Evolutionary conservation across 2,113 vertebrate species (phyloP).

Genomic region (Tonatia bakeri): DNA sequence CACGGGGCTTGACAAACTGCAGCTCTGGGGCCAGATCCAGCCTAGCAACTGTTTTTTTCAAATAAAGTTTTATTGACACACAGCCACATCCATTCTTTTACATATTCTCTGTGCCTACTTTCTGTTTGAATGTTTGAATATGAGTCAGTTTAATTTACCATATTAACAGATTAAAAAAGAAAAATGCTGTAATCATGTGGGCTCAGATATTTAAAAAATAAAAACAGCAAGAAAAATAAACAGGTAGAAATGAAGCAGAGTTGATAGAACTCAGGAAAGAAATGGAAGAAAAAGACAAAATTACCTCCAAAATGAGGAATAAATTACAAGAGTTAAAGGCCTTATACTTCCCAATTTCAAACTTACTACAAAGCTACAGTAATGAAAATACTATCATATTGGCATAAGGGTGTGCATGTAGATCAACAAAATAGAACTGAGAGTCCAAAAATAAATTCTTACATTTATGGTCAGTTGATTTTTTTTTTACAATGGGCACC

Average conservation of each 20-base stretch:
- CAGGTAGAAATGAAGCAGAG: background rate
- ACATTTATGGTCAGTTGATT: too few relatives aligned
- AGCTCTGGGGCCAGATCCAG: background rate
- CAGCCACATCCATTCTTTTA: background rate
- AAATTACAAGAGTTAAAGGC: background rate
- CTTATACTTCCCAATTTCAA: background rate
- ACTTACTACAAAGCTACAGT: background rate
- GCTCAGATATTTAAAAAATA: background rate
- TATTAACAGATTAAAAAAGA: conserved; percentile 19
- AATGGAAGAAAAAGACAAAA: background rate
- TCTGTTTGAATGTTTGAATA: conserved; percentile 24
- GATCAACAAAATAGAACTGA: too few relatives aligned
- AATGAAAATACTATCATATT: background rate
- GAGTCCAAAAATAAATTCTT: too few relatives aligned
- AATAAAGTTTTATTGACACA: conserved; percentile 15
- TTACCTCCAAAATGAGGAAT: background rate
- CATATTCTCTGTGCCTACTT: background rate
- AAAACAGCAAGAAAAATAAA: background rate
- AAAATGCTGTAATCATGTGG: background rate
- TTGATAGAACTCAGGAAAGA: background rate
- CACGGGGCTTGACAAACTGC: background rate
- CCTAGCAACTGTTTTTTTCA: background rate
- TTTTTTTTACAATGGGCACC: too few relatives aligned
- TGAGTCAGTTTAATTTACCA: background rate
- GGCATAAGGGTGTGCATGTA: background rate